Evolutionary conservation across 2,888 invertebrate genomes (phyloP).

Genomic region (Macaria liturata): DNA sequence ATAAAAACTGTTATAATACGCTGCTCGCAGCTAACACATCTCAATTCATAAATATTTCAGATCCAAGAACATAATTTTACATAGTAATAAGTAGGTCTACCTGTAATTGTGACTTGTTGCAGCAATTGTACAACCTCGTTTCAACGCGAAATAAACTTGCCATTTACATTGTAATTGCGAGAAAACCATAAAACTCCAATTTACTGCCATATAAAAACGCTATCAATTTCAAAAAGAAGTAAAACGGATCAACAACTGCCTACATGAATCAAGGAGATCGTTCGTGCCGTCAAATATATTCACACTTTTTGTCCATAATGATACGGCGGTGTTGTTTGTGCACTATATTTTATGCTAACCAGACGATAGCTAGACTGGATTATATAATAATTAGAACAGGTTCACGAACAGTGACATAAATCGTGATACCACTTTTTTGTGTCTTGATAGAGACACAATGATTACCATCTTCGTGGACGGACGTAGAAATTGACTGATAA

Average conservation of each 20-base stretch:
- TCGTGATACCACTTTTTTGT: slow-evolving; percentile 41
- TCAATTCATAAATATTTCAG: slow-evolving; percentile 9
- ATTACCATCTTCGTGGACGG: slow-evolving; percentile 44
- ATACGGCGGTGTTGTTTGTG: slow-evolving; percentile 24
- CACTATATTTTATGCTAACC: slow-evolving; percentile 42
- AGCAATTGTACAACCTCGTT: slow-evolving; percentile 21
- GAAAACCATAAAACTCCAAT: slow-evolving; percentile 29
- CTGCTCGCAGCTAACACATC: background rate
- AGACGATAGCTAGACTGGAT: slow-evolving; percentile 44
- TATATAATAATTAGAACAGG: slow-evolving; percentile 26
- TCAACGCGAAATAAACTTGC: slow-evolving; percentile 25
- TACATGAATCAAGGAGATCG: slow-evolving; percentile 12
- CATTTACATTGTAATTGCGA: slow-evolving; percentile 27
- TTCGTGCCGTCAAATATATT: slow-evolving; percentile 17
- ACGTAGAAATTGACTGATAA: slow-evolving; percentile 48
- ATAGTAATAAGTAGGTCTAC: slow-evolving; percentile 4
- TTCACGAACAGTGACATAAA: slow-evolving; percentile 47
- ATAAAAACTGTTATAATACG: slow-evolving; percentile 12
- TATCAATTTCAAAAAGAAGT: slow-evolving; percentile 20
- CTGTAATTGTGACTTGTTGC: slow-evolving; percentile 11
- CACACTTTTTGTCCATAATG: slow-evolving; percentile 36
- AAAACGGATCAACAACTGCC: slow-evolving; percentile 13
- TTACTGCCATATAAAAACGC: slow-evolving; percentile 21
- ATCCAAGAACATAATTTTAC: slow-evolving; percentile 15
- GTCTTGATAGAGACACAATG: slow-evolving; percentile 41